A percentile compares a stretch with the other conserved stretches of the same genome.
Conservation (phyloP, 1,140 invertebrate species). For the Cataglyphis hispanica region DNA sequence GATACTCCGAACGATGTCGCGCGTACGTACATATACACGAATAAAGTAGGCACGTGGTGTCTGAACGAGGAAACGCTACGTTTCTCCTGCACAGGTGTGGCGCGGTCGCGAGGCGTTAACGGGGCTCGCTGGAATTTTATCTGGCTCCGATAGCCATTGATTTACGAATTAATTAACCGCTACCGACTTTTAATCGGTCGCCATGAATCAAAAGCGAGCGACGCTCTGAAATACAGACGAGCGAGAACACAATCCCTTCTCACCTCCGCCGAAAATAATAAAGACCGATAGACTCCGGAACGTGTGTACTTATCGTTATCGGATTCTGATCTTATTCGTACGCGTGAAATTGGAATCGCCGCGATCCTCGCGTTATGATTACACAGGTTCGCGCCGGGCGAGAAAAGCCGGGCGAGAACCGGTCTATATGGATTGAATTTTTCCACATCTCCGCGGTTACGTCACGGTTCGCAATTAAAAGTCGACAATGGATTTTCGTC, state of each 20-base stretch:
- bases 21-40: not conserved
- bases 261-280: not conserved
- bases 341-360: not conserved
- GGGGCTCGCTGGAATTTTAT: slow-evolving; percentile 54
- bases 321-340: not conserved
- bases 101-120: slow-evolving; percentile 46
- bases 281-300: not conserved
- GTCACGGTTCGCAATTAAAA: slow-evolving; percentile 30
- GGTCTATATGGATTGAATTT: slow-evolving; percentile 6
- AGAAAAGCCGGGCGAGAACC: not conserved
- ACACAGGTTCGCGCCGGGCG: not conserved
- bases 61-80: slow-evolving; percentile 58
- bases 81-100: slow-evolving; percentile 62
- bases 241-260: slow-evolving; percentile 4
- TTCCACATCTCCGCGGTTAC: slow-evolving; percentile 15
- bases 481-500: slow-evolving; percentile 43
- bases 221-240: not conserved
- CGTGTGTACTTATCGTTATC: slow-evolving; percentile 14
- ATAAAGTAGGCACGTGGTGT: slow-evolving; percentile 40
- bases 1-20: slow-evolving; percentile 58
- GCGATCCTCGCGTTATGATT: not conserved
- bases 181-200: slow-evolving; percentile 13
- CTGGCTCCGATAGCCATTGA: slow-evolving; percentile 41
- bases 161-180: slow-evolving; percentile 44
- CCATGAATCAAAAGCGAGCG: not conserved